Conservation (phyloP, 1,140 invertebrate species). For the Chionoecetes opilio region DNA sequence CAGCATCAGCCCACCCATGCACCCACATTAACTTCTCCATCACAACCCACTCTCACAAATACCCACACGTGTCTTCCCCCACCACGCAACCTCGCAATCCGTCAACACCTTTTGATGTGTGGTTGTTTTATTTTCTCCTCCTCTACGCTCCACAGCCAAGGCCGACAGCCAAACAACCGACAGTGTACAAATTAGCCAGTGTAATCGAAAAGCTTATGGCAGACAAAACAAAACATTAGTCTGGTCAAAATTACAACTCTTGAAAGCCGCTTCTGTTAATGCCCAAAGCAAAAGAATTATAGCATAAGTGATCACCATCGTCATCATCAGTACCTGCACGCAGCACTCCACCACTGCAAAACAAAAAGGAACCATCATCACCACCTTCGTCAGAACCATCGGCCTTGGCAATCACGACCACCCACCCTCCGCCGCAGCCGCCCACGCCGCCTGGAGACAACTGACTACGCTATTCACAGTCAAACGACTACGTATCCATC, state of each 20-base stretch:
- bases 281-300: neutral
- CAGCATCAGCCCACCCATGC: neutral
- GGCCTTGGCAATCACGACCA: constrained; percentile 34
- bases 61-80: neutral
- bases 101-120: neutral
- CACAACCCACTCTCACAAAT: too few relatives aligned
- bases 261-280: neutral
- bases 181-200: neutral
- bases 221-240: neutral
- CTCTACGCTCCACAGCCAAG: neutral
- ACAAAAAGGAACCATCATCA: neutral
- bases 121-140: neutral
- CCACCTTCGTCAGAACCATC: neutral
- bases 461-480: constrained; percentile 19
- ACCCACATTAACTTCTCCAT: too few relatives aligned
- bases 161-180: neutral
- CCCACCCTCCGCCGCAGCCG: neutral
- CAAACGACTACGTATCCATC: constrained; percentile 35
- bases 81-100: neutral
- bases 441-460: neutral
- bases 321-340: neutral
- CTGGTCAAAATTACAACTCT: neutral
- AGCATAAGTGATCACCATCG: neutral
- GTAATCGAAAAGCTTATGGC: neutral
- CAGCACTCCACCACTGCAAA: neutral